Evolutionary conservation across 2,113 vertebrate genomes (phyloP).

Genomic region (Nannospalax galili): DNA sequence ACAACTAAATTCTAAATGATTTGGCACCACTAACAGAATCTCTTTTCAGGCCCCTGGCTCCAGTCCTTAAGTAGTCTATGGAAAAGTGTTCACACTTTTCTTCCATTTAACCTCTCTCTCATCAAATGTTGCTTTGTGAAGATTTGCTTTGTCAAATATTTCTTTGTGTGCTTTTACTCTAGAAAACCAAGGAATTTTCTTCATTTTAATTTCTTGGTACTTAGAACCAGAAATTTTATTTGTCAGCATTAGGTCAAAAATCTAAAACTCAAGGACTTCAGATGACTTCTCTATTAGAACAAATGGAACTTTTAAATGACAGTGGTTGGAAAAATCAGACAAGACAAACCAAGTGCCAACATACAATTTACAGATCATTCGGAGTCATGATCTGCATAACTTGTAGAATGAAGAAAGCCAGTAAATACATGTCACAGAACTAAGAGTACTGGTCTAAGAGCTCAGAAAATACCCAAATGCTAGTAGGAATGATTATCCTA

Average conservation of each 20-base stretch:
- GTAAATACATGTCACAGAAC: background rate
- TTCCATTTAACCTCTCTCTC: constrained; percentile 53
- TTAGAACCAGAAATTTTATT: constrained; percentile 52
- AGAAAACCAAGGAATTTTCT: background rate
- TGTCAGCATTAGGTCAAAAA: constrained; percentile 58
- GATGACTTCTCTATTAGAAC: constrained; percentile 39
- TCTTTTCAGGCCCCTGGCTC: background rate
- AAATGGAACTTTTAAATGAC: constrained; percentile 13
- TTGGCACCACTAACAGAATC: background rate
- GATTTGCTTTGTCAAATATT: too few relatives aligned
- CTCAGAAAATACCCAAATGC: constrained; percentile 33
- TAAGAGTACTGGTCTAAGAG: background rate
- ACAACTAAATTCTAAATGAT: constrained; percentile 23
- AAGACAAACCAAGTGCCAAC: constrained; percentile 6
- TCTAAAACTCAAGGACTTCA: constrained; percentile 21
- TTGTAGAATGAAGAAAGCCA: constrained; percentile 35
- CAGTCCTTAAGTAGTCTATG: background rate
- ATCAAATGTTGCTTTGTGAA: constrained; percentile 46
- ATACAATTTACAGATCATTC: constrained; percentile 32
- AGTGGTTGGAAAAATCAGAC: constrained; percentile 29
- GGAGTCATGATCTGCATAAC: constrained; percentile 37
- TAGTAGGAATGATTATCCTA: background rate
- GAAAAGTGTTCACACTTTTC: background rate
- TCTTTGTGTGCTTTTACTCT: constrained; percentile 33
- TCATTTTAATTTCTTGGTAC: constrained; percentile 61